A percentile compares a stretch with the other conserved stretches of the same genome.
These are phyloP conservation scores for Trachurus trachurus DNA, from an alignment of 2,797 vertebrate genomes.

Conservation along the genomic window DNA sequence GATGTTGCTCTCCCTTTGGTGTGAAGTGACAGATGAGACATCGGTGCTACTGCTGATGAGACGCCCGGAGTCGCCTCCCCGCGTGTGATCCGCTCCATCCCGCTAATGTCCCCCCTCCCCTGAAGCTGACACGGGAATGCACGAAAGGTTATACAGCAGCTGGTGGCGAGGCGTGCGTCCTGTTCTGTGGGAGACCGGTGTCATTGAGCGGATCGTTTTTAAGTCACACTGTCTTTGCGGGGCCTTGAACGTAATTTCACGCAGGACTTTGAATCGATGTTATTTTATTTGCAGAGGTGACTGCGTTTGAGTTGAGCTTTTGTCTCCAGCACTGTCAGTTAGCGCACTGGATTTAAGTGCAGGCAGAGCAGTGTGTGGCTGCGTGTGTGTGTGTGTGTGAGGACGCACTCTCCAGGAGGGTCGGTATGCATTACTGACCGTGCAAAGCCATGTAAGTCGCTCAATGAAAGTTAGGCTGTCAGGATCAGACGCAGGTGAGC, in stretches of 20 bases:
- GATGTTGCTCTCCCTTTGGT: slow-evolving; percentile 20
- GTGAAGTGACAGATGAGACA: slow-evolving; percentile 17
- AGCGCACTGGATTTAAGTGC: slow-evolving; percentile 48
- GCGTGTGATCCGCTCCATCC: slow-evolving; percentile 10
- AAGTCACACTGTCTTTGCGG: background rate
- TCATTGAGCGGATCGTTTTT: slow-evolving; percentile 34
- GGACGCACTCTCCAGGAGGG: slow-evolving; percentile 31
- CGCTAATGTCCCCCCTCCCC: background rate
- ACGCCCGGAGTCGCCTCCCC: slow-evolving; percentile 16
- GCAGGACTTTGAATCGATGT: slow-evolving; percentile 2
- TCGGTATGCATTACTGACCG: slow-evolving; percentile 30
- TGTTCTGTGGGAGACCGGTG: slow-evolving; percentile 29
- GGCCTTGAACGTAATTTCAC: background rate
- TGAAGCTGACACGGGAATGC: slow-evolving; percentile 52
- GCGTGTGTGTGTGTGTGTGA: slow-evolving; percentile 1
- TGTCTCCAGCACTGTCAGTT: slow-evolving; percentile 33
- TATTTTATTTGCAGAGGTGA: no score
- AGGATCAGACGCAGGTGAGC: slow-evolving; percentile 31
- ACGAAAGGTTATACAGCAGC: slow-evolving; percentile 47
- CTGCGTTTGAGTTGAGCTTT: slow-evolving; percentile 28
- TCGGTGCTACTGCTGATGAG: slow-evolving; percentile 26
- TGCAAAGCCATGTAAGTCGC: slow-evolving; percentile 16
- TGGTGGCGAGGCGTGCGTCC: slow-evolving; percentile 39
- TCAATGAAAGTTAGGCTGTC: slow-evolving; percentile 53
- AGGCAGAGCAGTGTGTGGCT: background rate